Evolutionary conservation across 92 coral and sea anemone genomes (phyloP), one percentile per base, ranked within the genome.

Genomic region (Epizoanthus ramosus): DNA sequence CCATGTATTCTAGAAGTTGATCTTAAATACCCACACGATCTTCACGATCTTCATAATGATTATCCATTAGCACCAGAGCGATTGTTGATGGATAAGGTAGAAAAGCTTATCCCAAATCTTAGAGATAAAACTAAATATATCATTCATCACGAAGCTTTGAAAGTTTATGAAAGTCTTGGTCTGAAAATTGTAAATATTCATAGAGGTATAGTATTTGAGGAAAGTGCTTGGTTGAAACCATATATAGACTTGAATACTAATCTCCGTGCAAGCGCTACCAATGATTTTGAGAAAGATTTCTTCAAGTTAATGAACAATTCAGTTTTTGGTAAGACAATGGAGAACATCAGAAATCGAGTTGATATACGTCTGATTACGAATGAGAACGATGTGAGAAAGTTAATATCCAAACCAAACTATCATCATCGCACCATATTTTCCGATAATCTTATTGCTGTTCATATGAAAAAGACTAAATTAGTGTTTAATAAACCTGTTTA

Each of bases 1-100:
- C 70, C 22, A 59, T 84, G 87, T 43, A 84, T 84, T 25, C 63
- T 84, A 4, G 87, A 84, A 25, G 72, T 84, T 28, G 87, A 84
- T 71, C 22, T 84, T 17, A 71, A 71, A 28, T 84, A 73, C 54
- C 72, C 87, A 5, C 14, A 31, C 18, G 35, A 84, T 3, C 39
- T 84, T 3, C 87, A 84, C 45, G 73, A 84, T 24, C 43, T 74
- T 10, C 80, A 74, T 37, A 37, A 37, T 3, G 43, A 37, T 37
- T 37, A 37, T 6, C 43, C 43, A 3, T 6, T 37, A 37, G 24
- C 80, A 5, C 80, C 80, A n/a, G 80, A 74, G 9, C 7, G 33
- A 0, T 17, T 74, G 4, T 43, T 18, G 13, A 21, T 56, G 1
- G 37, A 22, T 9, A 56, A 56, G 8, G 65, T 74, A 1, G 80